A percentile compares a stretch with the other conserved stretches of the same genome.
These are phyloP conservation scores for Sinhomidia bicolor DNA, from an alignment of 2,888 invertebrate genomes.

Conservation along the genomic window DNA sequence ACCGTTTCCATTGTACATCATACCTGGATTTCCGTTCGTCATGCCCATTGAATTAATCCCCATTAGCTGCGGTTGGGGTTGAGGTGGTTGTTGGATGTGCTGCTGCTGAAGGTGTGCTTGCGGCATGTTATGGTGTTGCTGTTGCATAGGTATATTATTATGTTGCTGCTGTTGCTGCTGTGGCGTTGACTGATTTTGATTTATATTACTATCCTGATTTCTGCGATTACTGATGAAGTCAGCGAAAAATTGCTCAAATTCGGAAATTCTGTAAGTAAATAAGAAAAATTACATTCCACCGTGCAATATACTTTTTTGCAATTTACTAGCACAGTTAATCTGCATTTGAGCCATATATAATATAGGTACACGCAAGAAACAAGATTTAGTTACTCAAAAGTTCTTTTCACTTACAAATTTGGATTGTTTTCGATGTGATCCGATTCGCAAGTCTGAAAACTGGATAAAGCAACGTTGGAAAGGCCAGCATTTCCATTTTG, in stretches of 20 bases:
- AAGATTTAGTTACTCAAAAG: neutral
- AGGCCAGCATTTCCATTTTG: slow-evolving; percentile 45
- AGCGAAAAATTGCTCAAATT: slow-evolving; percentile 64
- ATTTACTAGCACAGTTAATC: too few relatives aligned
- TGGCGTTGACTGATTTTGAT: slow-evolving; percentile 32
- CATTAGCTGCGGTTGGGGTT: slow-evolving; percentile 23
- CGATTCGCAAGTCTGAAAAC: slow-evolving; percentile 48
- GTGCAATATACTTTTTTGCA: too few relatives aligned
- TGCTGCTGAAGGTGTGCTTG: slow-evolving; percentile 49
- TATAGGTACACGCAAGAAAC: too few relatives aligned
- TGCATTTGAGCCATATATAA: too few relatives aligned
- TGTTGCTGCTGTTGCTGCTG: slow-evolving; percentile 43
- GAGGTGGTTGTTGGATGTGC: slow-evolving; percentile 26
- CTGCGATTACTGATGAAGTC: slow-evolving; percentile 28
- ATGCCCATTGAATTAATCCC: slow-evolving; percentile 6
- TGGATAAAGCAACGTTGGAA: slow-evolving; percentile 46
- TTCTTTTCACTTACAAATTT: slow-evolving; percentile 61
- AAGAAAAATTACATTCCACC: neutral
- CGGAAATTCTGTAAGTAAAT: slow-evolving; percentile 52
- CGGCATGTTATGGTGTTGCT: slow-evolving; percentile 11
- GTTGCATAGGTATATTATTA: slow-evolving; percentile 25
- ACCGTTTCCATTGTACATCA: slow-evolving; percentile 53
- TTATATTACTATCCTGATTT: slow-evolving; percentile 36
- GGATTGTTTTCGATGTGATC: slow-evolving; percentile 63
- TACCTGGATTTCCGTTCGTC: slow-evolving; percentile 18